Percentiles rank a stretch among this genome's conserved stretches.
phyloP scores from a whole-genome alignment of 2,113 vertebrate species.

The Lanius collurio region DNA sequence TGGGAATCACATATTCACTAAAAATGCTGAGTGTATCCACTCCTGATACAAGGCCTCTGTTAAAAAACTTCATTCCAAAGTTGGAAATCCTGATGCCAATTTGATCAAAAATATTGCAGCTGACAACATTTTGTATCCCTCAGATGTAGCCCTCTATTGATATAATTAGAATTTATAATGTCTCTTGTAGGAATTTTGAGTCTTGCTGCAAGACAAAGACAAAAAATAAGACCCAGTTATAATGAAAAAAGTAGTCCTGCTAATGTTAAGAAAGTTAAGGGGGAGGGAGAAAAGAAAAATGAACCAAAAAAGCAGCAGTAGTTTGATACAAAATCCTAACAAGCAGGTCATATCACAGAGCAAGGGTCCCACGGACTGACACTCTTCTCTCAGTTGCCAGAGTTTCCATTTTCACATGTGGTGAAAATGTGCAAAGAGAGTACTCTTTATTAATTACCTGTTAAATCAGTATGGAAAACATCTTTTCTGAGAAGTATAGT shows the following conservation, averaged over 20 bases:
- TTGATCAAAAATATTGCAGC: neutral
- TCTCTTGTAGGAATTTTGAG: neutral
- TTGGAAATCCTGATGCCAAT: neutral
- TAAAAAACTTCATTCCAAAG: neutral
- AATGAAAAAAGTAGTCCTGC: neutral
- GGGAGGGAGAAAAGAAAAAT: accelerated
- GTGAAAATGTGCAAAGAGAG: neutral
- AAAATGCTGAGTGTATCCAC: neutral
- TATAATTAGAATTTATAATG: neutral
- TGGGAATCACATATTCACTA: neutral
- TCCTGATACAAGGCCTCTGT: neutral
- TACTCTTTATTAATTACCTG: neutral
- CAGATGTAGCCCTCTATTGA: neutral
- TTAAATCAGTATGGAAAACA: neutral
- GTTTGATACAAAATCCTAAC: neutral
- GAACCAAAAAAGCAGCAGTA: neutral
- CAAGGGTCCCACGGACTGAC: neutral
- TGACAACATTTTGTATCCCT: neutral
- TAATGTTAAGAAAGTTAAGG: neutral
- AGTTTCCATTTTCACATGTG: neutral
- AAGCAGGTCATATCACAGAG: neutral
- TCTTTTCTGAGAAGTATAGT: neutral
- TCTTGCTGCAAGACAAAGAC: neutral
- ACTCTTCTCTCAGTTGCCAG: neutral
- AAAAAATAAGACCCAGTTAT: neutral